Conservation (phyloP, 2,888 invertebrate genomes). For the Petrolisthes cinctipes region DNA sequence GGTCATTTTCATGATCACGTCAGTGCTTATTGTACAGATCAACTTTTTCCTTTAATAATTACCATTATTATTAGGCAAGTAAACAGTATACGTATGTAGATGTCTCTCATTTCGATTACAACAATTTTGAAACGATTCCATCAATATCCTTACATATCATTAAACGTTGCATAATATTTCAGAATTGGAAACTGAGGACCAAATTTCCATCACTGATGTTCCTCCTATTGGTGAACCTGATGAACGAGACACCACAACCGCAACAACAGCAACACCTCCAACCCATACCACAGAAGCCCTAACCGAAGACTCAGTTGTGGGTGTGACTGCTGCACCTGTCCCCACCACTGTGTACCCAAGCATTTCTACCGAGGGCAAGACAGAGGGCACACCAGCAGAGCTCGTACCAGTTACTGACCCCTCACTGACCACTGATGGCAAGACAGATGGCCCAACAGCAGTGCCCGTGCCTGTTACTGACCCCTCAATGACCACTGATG, state of each 20-base stretch:
- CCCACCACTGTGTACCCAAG: background rate
- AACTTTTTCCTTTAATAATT: too few relatives aligned
- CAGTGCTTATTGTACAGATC: too few relatives aligned
- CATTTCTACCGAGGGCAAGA: background rate
- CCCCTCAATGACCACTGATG: constrained; percentile 13
- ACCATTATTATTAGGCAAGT: background rate
- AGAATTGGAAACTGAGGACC: background rate
- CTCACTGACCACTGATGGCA: background rate
- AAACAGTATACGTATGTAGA: background rate
- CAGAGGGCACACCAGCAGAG: background rate
- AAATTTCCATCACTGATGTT: background rate
- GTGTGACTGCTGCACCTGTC: background rate
- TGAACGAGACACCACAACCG: constrained; percentile 24
- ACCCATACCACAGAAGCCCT: background rate
- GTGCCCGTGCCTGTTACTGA: background rate
- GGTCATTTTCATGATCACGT: too few relatives aligned
- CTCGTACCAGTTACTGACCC: background rate
- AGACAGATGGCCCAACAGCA: background rate
- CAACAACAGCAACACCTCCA: background rate
- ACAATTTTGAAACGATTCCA: too few relatives aligned
- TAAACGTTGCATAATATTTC: too few relatives aligned
- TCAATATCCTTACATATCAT: too few relatives aligned
- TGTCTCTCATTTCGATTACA: background rate
- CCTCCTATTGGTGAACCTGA: background rate
- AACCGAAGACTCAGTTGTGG: background rate